Evolutionary conservation across 2,113 vertebrate species (phyloP).

Genomic region (Pandion haliaetus): DNA sequence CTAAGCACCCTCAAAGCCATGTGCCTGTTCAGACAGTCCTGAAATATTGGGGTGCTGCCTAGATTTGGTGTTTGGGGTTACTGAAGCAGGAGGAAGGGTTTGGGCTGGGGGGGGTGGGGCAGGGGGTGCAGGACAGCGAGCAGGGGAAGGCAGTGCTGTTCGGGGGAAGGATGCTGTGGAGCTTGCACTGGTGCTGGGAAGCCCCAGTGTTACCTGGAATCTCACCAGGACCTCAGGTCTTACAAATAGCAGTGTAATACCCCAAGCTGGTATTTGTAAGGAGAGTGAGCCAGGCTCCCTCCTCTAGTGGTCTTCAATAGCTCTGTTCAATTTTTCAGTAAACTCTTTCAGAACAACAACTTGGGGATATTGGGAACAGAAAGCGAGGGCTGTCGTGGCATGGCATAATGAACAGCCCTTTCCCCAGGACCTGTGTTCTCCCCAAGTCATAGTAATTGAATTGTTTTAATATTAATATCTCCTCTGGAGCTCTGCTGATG

Average conservation of each 20-base stretch:
- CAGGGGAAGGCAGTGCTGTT: neutral
- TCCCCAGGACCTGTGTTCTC: neutral
- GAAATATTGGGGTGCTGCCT: neutral
- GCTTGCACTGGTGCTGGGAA: neutral
- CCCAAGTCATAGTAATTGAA: conserved; percentile 8
- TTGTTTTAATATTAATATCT: conserved; percentile 57
- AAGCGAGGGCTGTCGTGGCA: neutral
- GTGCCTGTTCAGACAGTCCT: neutral
- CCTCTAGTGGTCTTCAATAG: neutral
- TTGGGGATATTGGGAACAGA: neutral
- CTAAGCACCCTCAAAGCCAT: neutral
- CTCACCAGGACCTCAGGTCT: neutral
- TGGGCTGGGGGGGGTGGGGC: neutral
- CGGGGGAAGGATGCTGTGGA: neutral
- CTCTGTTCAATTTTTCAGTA: neutral
- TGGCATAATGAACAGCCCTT: neutral
- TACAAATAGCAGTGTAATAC: neutral
- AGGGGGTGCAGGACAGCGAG: neutral
- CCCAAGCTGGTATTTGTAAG: neutral
- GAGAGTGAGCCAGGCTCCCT: neutral
- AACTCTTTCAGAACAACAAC: neutral
- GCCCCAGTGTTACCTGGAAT: rapidly evolving
- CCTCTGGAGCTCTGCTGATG: conserved; percentile 31
- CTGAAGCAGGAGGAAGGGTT: neutral
- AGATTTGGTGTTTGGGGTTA: rapidly evolving